Evolutionary conservation across 2,797 vertebrate genomes (phyloP), one percentile per base, ranked within the genome.

Genomic region (Cossypha caffra): DNA sequence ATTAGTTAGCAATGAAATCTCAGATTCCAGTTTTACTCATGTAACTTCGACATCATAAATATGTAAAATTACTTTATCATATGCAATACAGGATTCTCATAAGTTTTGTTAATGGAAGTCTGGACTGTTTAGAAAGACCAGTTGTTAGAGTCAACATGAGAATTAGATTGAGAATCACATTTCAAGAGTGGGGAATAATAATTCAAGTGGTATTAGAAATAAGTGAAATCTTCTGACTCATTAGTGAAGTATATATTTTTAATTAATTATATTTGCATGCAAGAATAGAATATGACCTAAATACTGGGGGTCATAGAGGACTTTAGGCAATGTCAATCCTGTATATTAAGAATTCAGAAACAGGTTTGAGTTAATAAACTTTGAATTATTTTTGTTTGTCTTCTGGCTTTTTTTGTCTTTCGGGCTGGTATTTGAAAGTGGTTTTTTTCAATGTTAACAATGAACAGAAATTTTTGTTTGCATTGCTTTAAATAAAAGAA

Each of bases 1-100:
- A 71, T 66, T 90, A 83, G 47, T 86, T 93, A 76, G 76, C 81
- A 94, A 7, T 91, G 54, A 94, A 88, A 75, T 15, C 21, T 83
- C 47, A 18, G 28, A 61, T 92, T 87, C 64, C 9, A 4, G 61
- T 87, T 86, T 28, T 58, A 35, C 11, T 86, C 28, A 23, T 80
- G 11, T 21, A 58, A 86, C 16, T 55, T 82, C n/a, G 58, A 52
- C 42, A 75, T 79, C 35, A 79, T 72, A 73, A 93, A 91, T 72
- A 72, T 86, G 62, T 17, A 86, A 72, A 93, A 35, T 4, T 5
- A 3, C 31, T 77, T 62, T 28, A 55, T 72, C 17, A 2, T 66
- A 43, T 66, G 40, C 57, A 62, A 4, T 38, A 50, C 0, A 3
- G 58, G 23, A 37, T 64, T 80, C 47, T 76, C 13, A 42, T 71